Evolutionary conservation across 1,140 invertebrate species (phyloP).

Genomic region (Aleiodes sp.): DNA sequence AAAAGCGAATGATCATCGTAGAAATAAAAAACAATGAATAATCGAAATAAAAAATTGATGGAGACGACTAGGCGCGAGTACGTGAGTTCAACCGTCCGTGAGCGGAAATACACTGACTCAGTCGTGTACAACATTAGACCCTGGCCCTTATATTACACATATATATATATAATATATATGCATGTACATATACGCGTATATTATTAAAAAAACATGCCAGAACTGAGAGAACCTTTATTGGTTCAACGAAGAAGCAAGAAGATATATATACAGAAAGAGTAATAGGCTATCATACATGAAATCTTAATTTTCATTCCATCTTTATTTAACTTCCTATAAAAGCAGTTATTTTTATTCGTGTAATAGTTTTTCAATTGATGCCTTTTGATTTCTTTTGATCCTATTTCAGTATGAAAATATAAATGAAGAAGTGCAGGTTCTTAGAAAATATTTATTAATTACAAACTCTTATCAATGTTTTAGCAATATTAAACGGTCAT

Average conservation of each 20-base stretch:
- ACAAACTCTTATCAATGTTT: too few relatives aligned
- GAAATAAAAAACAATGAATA: not conserved
- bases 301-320: too few relatives aligned
- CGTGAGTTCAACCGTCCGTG: not conserved
- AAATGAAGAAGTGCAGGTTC: too few relatives aligned
- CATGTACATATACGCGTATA: not conserved
- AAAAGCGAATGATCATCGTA: too few relatives aligned
- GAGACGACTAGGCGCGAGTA: not conserved
- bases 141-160: not conserved
- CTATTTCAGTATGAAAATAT: too few relatives aligned
- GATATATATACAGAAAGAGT: not conserved
- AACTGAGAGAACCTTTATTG: not conserved
- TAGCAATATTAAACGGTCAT: too few relatives aligned
- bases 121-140: not conserved
- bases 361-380: not conserved
- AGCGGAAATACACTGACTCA: slow-evolving; percentile 1
- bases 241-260: not conserved
- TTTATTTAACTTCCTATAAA: too few relatives aligned
- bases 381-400: not conserved
- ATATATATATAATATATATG: too few relatives aligned
- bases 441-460: too few relatives aligned
- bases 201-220: not conserved
- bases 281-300: too few relatives aligned
- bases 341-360: too few relatives aligned
- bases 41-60: not conserved